A percentile compares a stretch with the other conserved stretches of the same genome.
phyloP scores from a whole-genome alignment of 2,888 invertebrate species.

The Exephanes ischioxanthus region DNA sequence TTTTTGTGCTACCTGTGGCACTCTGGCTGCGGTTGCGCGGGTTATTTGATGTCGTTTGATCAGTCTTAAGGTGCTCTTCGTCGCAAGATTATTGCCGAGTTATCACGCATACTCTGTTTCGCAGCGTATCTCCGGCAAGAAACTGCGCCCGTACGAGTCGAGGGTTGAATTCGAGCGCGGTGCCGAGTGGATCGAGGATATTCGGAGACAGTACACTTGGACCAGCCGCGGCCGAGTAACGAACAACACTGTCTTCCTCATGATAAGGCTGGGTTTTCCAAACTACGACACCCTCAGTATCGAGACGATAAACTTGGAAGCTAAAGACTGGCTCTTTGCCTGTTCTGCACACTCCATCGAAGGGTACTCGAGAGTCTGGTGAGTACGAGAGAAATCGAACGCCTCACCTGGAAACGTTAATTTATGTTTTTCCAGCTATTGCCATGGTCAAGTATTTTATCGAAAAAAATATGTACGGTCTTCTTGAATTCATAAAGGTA shows the following conservation, averaged over 20 bases:
- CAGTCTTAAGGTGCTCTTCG: neutral
- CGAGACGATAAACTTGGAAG: constrained; percentile 89
- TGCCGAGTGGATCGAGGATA: constrained; percentile 86
- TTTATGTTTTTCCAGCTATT: neutral
- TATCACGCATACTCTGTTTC: constrained; percentile 41
- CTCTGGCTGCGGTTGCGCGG: no score
- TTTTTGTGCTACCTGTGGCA: no score
- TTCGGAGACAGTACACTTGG: constrained; percentile 84
- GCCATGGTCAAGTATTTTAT: neutral
- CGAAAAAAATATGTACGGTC: neutral
- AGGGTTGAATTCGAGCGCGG: constrained; percentile 83
- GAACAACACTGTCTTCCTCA: constrained; percentile 86
- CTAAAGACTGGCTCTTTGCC: constrained; percentile 92
- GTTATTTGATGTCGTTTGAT: no score
- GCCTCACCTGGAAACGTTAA: neutral
- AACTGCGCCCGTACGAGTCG: constrained; percentile 78
- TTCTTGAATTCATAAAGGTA: neutral
- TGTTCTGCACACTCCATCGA: constrained; percentile 88
- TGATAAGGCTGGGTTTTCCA: constrained; percentile 87
- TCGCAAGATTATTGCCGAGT: constrained; percentile 24
- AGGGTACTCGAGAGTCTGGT: constrained; percentile 88
- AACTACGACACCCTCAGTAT: constrained; percentile 88
- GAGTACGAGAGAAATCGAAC: constrained; percentile 74
- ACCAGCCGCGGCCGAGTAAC: constrained; percentile 81
- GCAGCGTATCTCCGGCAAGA: constrained; percentile 84